Base-by-base conservation (phyloP, 2,113 vertebrate genomes). In the human region DNA sequence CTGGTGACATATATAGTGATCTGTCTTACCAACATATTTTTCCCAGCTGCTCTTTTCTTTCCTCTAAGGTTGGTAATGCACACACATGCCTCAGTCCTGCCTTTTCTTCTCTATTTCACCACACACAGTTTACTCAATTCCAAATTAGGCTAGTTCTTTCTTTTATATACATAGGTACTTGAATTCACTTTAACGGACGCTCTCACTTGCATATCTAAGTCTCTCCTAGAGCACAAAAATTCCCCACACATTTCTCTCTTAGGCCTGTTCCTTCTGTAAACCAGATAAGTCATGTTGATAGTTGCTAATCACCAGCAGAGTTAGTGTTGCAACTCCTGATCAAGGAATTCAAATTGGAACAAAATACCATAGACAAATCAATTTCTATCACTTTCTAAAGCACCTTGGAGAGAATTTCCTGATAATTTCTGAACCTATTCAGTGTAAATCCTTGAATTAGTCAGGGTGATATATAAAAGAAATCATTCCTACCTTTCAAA, bases 1-100 rank as follows among this genome's bases (percentile, higher is more conserved):
- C 94, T 96, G 93, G 88, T 87, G 90, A 98, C 93, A 94, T 94
- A 86, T 7, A 50, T 38, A 90, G 85, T 94, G 52, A 96, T 45
- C 95, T 94, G 64, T 82, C 92, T 96, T 87, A 94, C 43, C 18
- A 85, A 82, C 88, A 82, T 95, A 61, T 96, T 95, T 95, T 90
- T 61, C 68, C 80, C 43, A 93, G 90, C 94, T 97, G 94, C 57
- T 76, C 70, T 87, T 50, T 45, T 64, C 93, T 87, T 79, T 22
- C 30, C 30, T 72, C 43, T 35, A 22, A 94, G 66, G 55, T 87
- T 93, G 57, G n/a, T 76, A 72, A 91, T 61, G 45, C 75, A 85
- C 70, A 87, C 57, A 87, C 8, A 52, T 23, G 70, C 50, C 12
- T 59, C 14, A 88, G 79, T 35, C 23, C 61, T 90, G 61, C 20